phyloP scores from a whole-genome alignment of 2,888 invertebrate genomes.

The Drosophila buzzatii region DNA sequence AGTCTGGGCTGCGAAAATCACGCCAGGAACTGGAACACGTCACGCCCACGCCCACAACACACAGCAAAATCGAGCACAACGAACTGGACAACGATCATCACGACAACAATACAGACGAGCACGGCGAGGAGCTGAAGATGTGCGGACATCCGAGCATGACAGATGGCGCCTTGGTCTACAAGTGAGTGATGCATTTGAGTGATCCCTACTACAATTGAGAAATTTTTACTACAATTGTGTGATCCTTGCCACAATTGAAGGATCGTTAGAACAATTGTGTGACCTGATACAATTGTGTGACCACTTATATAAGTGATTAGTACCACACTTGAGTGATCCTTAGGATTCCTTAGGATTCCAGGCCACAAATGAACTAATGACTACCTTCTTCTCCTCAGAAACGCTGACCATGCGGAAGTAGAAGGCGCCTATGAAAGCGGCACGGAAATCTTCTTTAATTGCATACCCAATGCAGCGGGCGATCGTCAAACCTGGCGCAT shows the following conservation, averaged over 20 bases:
- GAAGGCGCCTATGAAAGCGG: conserved; percentile 91
- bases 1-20: conserved; percentile 82
- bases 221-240: conserved; percentile 26
- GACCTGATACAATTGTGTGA: conserved; percentile 85
- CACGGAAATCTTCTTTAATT: conserved; percentile 93
- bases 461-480: conserved; percentile 92
- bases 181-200: conserved; percentile 76
- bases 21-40: conserved; percentile 79
- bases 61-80: conserved; percentile 61
- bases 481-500: conserved; percentile 94
- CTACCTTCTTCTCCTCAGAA: conserved; percentile 82
- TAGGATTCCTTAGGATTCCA: too few species aligned
- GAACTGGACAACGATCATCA: conserved; percentile 70
- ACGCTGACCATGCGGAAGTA: conserved; percentile 89
- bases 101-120: conserved; percentile 76
- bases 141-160: conserved; percentile 87
- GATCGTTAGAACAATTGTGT: too few species aligned
- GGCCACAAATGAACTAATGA: too few species aligned
- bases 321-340: conserved; percentile 83
- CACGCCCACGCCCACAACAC: conserved; percentile 42
- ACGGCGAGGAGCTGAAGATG: conserved; percentile 75
- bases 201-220: conserved; percentile 85
- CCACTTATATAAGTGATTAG: conserved; percentile 83
- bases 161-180: conserved; percentile 91
- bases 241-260: conserved; percentile 83